Base-by-base conservation (phyloP, 1,140 invertebrate genomes). In the Drosophila bocqueti region DNA sequence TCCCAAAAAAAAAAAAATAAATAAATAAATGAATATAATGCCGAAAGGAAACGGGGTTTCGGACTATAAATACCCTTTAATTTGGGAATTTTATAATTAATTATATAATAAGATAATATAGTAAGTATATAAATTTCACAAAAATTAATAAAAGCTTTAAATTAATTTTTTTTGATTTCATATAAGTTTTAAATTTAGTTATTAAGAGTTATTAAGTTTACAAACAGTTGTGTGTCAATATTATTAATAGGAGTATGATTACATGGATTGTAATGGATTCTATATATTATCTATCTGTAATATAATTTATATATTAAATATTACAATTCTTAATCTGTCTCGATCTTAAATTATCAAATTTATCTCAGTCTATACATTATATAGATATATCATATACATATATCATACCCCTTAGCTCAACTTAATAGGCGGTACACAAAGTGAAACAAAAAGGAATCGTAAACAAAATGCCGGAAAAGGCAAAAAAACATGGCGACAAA, bases 401-500 rank as follows among this genome's bases (percentile, higher is more conserved):
- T n/a, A 16, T 24, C 26, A 68, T 58, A 49, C 43, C 40, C 21
- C 4, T 11, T 13, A 34, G 2, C 6, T 31, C 7, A 7, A 42
- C 52, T 4, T 55, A 47, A 42, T 43, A 60, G 43, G 38, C 45
- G 40, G 45, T 46, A 29, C 10, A 16, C 18, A n/a, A 50, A 31
- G 10, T 52, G 42, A 43, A 58, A 71, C 71, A 87, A 63, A 54
- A 59, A 50, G 74, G 66, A 89, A 89, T 84, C 75, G 85, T 90
- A 89, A 89, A 85, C 84, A 89, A 89, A 89, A 89, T 90, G 85
- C 85, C 85, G 85, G 85, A 89, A 90, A 89, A 90, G 85, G 85
- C 81, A 76, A 77, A 86, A 71, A 79, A 89, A 85, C 68, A 89
- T 87, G 80, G 83, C 83, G 76, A 83, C 79, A 79, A 76, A 57